These are phyloP conservation scores for Regulus satrapa DNA, from an alignment of 2,113 vertebrate genomes.

Conservation along the genomic window DNA sequence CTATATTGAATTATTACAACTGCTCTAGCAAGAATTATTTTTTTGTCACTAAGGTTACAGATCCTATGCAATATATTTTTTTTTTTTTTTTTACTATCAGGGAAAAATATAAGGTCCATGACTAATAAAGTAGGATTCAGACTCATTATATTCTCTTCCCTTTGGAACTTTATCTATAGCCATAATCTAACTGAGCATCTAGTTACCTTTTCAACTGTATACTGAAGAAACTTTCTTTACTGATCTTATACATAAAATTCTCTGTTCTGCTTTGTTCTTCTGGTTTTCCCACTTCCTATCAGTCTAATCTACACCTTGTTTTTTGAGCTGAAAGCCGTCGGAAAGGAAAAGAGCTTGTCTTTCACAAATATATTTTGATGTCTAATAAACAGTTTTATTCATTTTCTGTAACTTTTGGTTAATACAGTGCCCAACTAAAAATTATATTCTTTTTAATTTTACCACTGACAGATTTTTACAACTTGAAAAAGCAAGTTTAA, in stretches of 20 bases:
- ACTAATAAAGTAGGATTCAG: background rate
- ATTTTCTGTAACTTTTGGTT: background rate
- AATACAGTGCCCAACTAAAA: background rate
- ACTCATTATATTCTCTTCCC: background rate
- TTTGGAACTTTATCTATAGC: background rate
- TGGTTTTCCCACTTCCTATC: background rate
- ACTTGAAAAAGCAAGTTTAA: background rate
- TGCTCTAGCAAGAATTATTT: background rate
- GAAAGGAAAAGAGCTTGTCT: background rate
- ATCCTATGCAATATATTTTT: background rate
- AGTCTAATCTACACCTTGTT: background rate
- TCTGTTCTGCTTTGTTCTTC: background rate
- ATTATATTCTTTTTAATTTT: background rate
- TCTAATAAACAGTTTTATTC: background rate
- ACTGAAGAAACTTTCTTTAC: background rate
- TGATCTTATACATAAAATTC: background rate
- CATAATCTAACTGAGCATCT: background rate
- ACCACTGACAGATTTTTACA: background rate
- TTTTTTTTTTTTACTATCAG: background rate
- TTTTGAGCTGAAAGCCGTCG: background rate
- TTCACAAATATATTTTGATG: background rate
- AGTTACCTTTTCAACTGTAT: background rate
- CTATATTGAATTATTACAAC: background rate
- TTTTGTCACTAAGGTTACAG: background rate
- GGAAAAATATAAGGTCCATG: background rate